Evolutionary conservation across 2,888 invertebrate genomes (phyloP), one percentile per base, ranked within the genome.

Genomic region (Perizoma flavofasciatum): DNA sequence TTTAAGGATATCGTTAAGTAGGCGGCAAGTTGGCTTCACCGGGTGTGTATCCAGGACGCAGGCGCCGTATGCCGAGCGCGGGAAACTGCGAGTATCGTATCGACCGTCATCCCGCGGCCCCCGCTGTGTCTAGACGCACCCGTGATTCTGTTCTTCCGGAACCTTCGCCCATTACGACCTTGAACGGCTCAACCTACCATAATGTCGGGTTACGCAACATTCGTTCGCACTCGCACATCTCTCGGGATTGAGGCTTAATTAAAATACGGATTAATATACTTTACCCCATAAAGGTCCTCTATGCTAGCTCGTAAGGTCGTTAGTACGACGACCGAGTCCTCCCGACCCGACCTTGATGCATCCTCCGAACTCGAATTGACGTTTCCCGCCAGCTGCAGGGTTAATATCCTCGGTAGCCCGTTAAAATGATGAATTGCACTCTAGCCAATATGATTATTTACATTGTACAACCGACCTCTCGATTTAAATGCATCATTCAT

Each of bases 61-160:
- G 85, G 90, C 91, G 91, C 86, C 72, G 77, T 77, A 67, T 74
- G 72, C 72, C 63, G 78, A 90, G 89, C 91, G 91, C 91, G 91
- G 90, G 91, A 92, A 91, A 89, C 88, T 85, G 89, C 86, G 83
- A 79, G 85, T 90, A 92, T 92, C 91, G 85, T 91, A 92, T 92
- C 91, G 92, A 91, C 87, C 91, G 83, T 70, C 77, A 72, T 72
- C 79, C 82, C 83, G 77, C 82, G 75, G 71, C 82, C 82, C 88
- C 85, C 83, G 69, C 84, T 78, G 77, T 86, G 92, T 90, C 91
- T 92, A 92, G 90, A 90, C 92, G 88, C 86, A 85, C 88, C 85
- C 86, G 85, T 81, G 79, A 79, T 84, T 79, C 82, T 74, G 83
- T 78, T 87, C 85, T 91, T 90, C 90, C 91, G 91, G 90, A 89